A percentile compares a stretch with the other conserved stretches of the same genome.
Conservation (phyloP, 2,888 invertebrate species). For the Ditula angustiorana region DNA sequence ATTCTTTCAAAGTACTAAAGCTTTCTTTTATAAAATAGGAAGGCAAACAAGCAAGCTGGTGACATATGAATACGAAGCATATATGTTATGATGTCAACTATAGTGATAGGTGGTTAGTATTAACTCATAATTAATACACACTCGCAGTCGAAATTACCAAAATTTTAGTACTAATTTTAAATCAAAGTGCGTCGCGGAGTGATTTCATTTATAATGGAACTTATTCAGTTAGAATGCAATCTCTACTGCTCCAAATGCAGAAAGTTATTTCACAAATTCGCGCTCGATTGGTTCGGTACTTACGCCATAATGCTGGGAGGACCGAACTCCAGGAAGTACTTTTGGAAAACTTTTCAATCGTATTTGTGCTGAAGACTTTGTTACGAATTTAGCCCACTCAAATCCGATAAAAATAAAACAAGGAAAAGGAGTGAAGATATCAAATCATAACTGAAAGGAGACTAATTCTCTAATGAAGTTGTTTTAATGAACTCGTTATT, state of each 20-base stretch:
- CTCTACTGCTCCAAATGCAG: constrained; percentile 20
- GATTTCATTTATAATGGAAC: constrained; percentile 25
- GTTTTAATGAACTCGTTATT: too few relatives aligned
- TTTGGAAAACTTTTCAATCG: constrained; percentile 36
- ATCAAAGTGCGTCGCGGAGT: neutral
- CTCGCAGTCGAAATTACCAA: too few relatives aligned
- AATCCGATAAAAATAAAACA: constrained; percentile 27
- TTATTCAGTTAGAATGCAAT: constrained; percentile 32
- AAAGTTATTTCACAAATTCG: constrained; percentile 40
- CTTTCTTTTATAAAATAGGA: too few relatives aligned
- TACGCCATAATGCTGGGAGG: constrained; percentile 24
- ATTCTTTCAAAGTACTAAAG: too few relatives aligned
- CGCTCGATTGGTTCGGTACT: constrained; percentile 35
- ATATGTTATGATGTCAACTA: too few relatives aligned
- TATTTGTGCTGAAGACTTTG: constrained; percentile 33
- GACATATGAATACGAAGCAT: too few relatives aligned
- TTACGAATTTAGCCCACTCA: constrained; percentile 16
- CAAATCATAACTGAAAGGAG: neutral
- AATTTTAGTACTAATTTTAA: neutral
- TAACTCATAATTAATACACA: too few relatives aligned
- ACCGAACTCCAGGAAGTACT: constrained; percentile 23
- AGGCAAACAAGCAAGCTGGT: too few relatives aligned
- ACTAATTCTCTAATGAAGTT: neutral
- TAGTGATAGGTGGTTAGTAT: too few relatives aligned
- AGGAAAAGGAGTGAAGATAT: neutral